Base-by-base conservation (phyloP, 2,113 vertebrate species). In the Pardalotus punctatus region DNA sequence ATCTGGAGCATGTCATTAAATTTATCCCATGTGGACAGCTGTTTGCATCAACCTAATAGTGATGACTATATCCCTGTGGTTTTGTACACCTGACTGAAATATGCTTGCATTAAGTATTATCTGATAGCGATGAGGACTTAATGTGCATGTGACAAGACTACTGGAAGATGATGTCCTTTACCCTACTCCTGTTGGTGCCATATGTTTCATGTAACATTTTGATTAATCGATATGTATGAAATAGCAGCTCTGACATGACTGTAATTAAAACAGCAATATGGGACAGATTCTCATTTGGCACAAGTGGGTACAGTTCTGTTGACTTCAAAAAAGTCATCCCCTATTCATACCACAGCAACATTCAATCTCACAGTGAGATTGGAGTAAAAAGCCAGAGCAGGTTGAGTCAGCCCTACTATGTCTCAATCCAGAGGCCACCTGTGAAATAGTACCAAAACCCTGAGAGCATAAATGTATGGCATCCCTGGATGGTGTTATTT, bases 1-100 rank as follows among this genome's bases (percentile, higher is more conserved):
- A 97, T 96, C 93, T 97, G 97, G 94, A 97, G 54, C 12, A 84
- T 51, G 86, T 95, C 84, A 96, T 97, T 96, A 97, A 92, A 93
- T 78, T 54, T 92, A 81, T 97, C 85, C 79, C 93, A 67, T 81
- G 58, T 83, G 91, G 84, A 92, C 90, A 88, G 87, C 85, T 96
- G 94, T 97, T 97, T 95, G 94, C 93, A 97, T 94, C 94, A 86
- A 29, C 81, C 78, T 97, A 95, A 94, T 89, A 95, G 90, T 83
- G 84, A 91, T 93, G 80, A 88, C 86, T 91, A 51, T 86, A 94
- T 90, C 82, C 94, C 79, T 43, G 69, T 67, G 92, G 78, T 95
- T 95, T 90, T 89, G 38, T 64, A 91, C 69, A 92, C 61, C 70
- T 87, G 90, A 94, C 10, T 48, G 74, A 96, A 82, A 89, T 79